phyloP scores from a whole-genome alignment of 2,888 invertebrate genomes.

The Deroplatys truncata region DNA sequence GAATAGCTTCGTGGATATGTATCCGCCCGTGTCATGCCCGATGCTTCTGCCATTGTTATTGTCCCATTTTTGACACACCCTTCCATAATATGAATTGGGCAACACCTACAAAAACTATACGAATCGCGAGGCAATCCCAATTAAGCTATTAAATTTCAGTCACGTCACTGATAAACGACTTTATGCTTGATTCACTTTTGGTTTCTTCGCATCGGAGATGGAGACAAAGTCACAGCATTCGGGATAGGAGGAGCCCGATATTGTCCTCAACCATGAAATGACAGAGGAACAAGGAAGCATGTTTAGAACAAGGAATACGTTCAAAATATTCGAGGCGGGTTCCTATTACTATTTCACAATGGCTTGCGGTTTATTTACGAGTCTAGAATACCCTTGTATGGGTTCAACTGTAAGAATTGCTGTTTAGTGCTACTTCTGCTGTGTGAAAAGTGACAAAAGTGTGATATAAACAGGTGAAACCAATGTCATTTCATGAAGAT shows the following conservation, averaged over 20 bases:
- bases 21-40: not conserved
- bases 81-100: not conserved
- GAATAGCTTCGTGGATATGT: not conserved
- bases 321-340: not conserved
- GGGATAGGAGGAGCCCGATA: not conserved
- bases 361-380: too few species aligned
- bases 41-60: not conserved
- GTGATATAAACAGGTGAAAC: not conserved
- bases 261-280: not conserved
- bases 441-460: not conserved
- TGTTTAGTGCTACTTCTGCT: not conserved
- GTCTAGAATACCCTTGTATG: not conserved
- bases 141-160: constrained; percentile 6
- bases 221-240: not conserved
- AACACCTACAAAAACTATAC: not conserved
- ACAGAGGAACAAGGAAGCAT: not conserved
- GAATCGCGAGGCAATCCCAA: not conserved
- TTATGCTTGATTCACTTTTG: not conserved
- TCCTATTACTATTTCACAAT: not conserved
- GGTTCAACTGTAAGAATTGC: not conserved
- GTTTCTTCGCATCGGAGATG: not conserved
- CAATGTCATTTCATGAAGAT: not conserved
- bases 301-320: not conserved
- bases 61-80: not conserved
- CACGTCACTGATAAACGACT: not conserved